Conservation (phyloP, 2,113 vertebrate genomes). For the Gopherus evgoodei region DNA sequence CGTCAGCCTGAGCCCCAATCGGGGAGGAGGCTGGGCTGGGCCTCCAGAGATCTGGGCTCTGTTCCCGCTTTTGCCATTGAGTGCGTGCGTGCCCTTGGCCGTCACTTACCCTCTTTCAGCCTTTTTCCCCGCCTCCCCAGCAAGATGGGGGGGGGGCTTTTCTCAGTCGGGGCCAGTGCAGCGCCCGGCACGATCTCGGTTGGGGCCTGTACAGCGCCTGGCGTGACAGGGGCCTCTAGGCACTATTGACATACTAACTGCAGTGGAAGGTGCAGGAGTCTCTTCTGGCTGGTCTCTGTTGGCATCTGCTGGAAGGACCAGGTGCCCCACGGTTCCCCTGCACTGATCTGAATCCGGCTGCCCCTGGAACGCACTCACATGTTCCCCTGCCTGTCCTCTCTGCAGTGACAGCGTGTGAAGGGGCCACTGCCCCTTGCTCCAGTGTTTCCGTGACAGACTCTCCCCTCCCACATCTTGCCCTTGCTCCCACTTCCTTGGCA, state of each 20-base stretch:
- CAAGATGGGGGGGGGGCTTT: too few relatives aligned
- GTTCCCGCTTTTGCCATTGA: background rate
- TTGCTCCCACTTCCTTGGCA: background rate
- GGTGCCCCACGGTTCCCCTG: background rate
- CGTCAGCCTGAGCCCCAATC: background rate
- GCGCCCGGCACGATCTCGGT: too few relatives aligned
- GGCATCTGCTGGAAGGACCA: background rate
- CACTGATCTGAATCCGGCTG: background rate
- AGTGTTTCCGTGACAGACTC: background rate
- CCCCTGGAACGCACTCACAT: background rate
- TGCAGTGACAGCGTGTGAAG: background rate
- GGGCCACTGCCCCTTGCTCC: background rate
- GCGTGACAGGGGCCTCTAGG: too few relatives aligned
- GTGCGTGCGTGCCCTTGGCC: background rate
- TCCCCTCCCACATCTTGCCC: background rate
- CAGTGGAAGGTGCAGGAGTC: background rate
- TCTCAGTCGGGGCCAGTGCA: too few relatives aligned
- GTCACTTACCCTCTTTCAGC: background rate
- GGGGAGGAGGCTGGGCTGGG: background rate
- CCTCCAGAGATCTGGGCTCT: background rate
- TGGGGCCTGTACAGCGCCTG: too few relatives aligned
- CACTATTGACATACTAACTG: too few relatives aligned
- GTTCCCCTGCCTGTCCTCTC: background rate
- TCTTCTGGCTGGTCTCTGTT: background rate
- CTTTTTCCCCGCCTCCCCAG: too few relatives aligned